phyloP scores from a whole-genome alignment of 2,888 invertebrate species.

The Agonopterix subpropinquella region DNA sequence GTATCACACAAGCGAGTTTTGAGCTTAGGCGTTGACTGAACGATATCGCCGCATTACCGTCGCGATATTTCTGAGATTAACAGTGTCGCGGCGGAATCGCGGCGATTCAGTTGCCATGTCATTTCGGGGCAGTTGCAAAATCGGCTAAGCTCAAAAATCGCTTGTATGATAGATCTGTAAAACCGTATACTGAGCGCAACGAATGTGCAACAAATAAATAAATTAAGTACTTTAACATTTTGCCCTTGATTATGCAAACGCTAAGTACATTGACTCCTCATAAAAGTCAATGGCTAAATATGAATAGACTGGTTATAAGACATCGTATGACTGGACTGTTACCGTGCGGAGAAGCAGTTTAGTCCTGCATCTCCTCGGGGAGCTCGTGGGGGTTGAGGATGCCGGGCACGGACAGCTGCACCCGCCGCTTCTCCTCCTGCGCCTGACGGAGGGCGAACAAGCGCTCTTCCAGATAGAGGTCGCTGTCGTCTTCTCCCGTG shows the following conservation, averaged over 20 bases:
- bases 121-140: no score
- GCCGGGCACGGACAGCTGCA: constrained; percentile 96
- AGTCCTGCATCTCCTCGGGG: constrained; percentile 97
- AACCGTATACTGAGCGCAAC: no score
- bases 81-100: no score
- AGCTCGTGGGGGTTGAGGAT: constrained; percentile 97
- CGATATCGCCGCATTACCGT: no score
- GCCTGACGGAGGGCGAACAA: constrained; percentile 91
- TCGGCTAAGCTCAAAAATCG: no score
- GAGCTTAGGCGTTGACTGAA: no score
- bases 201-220: not conserved
- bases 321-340: constrained; percentile 7
- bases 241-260: not conserved
- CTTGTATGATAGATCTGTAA: no score
- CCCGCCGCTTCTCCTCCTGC: constrained; percentile 94
- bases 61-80: no score
- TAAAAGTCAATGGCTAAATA: not conserved
- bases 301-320: not conserved
- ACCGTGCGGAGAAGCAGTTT: constrained; percentile 24
- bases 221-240: constrained; percentile 1
- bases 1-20: no score
- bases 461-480: constrained; percentile 97
- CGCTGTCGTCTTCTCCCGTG: constrained; percentile 98
- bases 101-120: no score
- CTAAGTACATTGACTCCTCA: not conserved